Evolutionary conservation across 2,888 invertebrate genomes (phyloP), one percentile per base, ranked within the genome.

Genomic region (Amblyteles armatorius): DNA sequence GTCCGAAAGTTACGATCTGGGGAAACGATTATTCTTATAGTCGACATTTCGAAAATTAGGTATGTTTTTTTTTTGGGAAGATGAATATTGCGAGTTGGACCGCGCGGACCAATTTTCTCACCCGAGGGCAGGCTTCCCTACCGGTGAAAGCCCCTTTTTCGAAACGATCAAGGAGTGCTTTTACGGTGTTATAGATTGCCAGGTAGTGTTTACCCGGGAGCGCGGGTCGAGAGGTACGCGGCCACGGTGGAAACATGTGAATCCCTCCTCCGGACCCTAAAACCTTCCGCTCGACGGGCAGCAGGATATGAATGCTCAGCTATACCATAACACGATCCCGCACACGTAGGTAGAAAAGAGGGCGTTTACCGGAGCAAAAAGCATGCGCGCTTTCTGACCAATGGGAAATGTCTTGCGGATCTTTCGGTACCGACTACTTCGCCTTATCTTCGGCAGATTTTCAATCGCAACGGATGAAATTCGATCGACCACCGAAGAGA

Each of bases 221-320:
- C 40, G 44, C 40, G 65, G n/a, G 69, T 29, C 57, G 67, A 80
- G 72, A 80, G 80, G 76, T 19, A 60, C 50, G 52, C 13, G 33
- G 65, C 50, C 16, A 57, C 57, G 36, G 76, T 33, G 13, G 16
- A 76, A 76, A 48, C 13, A 33, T 13, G 5, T 50, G 57, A 76
- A 76, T 29, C 65, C 65, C 63, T 80, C 72, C 50, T 40, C 44
- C 67, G 60, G 36, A 48, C 68, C 40, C 29, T 19, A 33, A 68
- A 57, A 60, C 57, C 29, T 57, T 19, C n/a, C 1, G 55, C 11
- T 57, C 44, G 16, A 57, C 26, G 9, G 40, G 68, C 73, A 40
- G 40, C 68, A 63, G 55, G 63, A 50, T 40, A 63, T 63, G 76
- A 81, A 81, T 63, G 88, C 88, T 88, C 86, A 88, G 87, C 83